Percentiles rank a stretch among this genome's conserved stretches.
Evolutionary conservation across 2,113 vertebrate genomes (phyloP).

Genomic region (Picathartes gymnocephalus): DNA sequence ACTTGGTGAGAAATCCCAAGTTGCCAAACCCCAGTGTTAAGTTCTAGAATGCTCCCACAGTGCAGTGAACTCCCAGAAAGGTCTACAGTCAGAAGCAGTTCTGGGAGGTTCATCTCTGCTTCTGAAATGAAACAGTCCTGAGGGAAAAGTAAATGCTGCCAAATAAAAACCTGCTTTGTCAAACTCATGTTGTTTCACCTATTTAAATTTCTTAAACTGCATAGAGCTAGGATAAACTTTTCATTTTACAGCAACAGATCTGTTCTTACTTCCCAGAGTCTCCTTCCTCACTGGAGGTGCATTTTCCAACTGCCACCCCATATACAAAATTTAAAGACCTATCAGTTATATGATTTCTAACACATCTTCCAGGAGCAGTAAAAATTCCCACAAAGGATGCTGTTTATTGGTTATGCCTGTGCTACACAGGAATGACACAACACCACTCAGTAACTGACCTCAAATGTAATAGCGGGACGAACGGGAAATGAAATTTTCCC

Average conservation of each 20-base stretch:
- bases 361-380: background rate
- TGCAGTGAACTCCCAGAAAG: background rate
- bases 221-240: background rate
- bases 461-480: rapidly evolving
- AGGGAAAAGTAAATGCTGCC: background rate
- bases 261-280: background rate
- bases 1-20: background rate
- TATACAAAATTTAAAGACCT: background rate
- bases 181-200: background rate
- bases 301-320: background rate
- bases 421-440: background rate
- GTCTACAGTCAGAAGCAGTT: background rate
- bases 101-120: background rate
- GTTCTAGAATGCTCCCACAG: background rate
- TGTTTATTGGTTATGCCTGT: background rate
- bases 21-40: background rate
- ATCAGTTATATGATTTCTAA: background rate
- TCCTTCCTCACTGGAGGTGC: background rate
- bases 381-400: background rate
- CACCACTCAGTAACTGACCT: background rate
- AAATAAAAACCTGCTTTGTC: background rate
- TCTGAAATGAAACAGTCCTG: background rate
- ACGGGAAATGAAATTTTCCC: background rate
- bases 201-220: rapidly evolving
- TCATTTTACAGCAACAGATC: background rate